Evolutionary conservation across 2,888 invertebrate species (phyloP).

Genomic region (Xestia c-nigrum): DNA sequence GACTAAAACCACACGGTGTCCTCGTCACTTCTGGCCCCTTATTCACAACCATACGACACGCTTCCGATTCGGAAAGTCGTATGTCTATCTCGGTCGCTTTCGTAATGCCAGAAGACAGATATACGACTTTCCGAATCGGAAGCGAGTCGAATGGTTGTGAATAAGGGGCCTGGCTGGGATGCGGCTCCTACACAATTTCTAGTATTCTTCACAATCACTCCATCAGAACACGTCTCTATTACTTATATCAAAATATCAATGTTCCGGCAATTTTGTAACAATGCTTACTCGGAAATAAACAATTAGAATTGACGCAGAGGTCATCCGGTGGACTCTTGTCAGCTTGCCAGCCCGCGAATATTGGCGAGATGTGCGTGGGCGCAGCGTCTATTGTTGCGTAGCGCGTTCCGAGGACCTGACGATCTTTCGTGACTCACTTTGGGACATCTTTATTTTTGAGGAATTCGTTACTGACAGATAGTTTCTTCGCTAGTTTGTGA

Average conservation of each 20-base stretch:
- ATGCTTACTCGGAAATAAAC: conserved; percentile 73
- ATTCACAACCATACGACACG: no score
- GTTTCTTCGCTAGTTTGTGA: not conserved
- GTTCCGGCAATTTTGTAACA: conserved; percentile 49
- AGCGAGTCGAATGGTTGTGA: no score
- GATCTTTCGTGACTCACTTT: conserved; percentile 41
- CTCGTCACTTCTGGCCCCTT: no score
- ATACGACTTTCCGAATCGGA: no score
- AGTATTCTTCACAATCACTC: no score
- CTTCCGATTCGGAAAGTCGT: no score
- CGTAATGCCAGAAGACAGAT: no score
- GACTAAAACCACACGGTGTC: no score
- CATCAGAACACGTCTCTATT: not conserved
- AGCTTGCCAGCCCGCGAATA: conserved; percentile 73
- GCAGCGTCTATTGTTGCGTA: conserved; percentile 62
- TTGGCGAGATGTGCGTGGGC: conserved; percentile 71
- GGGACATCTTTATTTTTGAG: conserved; percentile 13
- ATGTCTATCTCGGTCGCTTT: no score
- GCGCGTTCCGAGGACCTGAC: conserved; percentile 43
- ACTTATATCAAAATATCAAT: conserved; percentile 11
- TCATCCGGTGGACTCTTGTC: conserved; percentile 69
- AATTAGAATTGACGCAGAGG: conserved; percentile 73
- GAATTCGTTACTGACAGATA: not conserved
- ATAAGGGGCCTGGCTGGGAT: no score
- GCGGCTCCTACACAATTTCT: no score